phyloP scores from a whole-genome alignment of 1,140 invertebrate genomes.

The Rhynchophorus ferrugineus region DNA sequence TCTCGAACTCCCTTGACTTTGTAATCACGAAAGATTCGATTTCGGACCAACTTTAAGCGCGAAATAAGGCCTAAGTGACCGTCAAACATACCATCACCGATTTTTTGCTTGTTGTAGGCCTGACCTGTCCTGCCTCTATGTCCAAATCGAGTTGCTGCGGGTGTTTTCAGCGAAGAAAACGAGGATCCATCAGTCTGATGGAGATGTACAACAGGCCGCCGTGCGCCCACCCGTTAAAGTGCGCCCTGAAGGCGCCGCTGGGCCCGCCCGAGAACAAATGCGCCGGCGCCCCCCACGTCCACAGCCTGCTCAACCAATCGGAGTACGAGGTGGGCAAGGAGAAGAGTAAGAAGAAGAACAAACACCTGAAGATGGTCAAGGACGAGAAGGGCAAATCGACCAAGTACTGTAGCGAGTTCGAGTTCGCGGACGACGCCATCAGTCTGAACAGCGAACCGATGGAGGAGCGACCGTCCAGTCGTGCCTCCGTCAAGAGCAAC shows the following conservation, averaged over 20 bases:
- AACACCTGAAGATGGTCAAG: conserved; percentile 16
- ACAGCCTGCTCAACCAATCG: conserved; percentile 35
- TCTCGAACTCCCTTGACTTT: not conserved
- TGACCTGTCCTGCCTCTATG: conserved; percentile 40
- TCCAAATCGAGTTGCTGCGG: conserved; percentile 37
- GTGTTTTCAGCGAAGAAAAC: conserved; percentile 36
- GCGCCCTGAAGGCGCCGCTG: conserved; percentile 34
- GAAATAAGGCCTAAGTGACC: conserved; percentile 1
- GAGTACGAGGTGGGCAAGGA: conserved; percentile 36
- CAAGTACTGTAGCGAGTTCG: conserved; percentile 43
- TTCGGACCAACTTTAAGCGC: conserved; percentile 3
- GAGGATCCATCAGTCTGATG: conserved; percentile 36
- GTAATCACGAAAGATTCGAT: not conserved
- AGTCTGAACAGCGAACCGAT: conserved; percentile 38
- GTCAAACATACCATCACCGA: too few relatives aligned
- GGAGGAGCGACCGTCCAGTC: conserved; percentile 21
- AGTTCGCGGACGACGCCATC: conserved; percentile 51
- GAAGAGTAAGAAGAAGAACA: conserved; percentile 23
- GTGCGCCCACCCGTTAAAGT: conserved; percentile 30
- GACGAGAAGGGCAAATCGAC: conserved; percentile 19
- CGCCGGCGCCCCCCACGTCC: conserved; percentile 27
- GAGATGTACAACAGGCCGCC: conserved; percentile 34
- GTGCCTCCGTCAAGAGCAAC: conserved; percentile 17
- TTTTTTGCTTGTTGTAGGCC: conserved; percentile 36
- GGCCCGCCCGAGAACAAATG: conserved; percentile 36